Evolutionary conservation across 2,797 vertebrate species (phyloP).

Genomic region (Oryzias dopingdopingensis): DNA sequence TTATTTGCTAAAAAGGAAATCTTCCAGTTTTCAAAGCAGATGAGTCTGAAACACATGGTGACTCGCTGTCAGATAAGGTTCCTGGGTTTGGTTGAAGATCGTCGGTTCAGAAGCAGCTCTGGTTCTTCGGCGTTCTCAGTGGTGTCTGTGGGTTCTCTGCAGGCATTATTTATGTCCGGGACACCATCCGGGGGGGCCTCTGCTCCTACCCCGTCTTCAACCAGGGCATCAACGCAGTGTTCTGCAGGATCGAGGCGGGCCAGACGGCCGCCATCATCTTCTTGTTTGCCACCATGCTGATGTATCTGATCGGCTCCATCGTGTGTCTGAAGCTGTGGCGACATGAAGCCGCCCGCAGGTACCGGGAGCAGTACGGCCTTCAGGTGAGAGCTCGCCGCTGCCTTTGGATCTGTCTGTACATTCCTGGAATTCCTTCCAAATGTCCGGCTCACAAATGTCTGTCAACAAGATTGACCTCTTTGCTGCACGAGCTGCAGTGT

Average conservation of each 20-base stretch:
- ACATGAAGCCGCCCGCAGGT: slow-evolving; percentile 83
- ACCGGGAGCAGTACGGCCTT: slow-evolving; percentile 75
- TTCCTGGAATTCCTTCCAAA: slow-evolving; percentile 1
- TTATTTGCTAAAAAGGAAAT: too few species aligned
- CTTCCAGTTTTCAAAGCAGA: too few species aligned
- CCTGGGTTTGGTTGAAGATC: too few species aligned
- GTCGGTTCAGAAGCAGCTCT: too few species aligned
- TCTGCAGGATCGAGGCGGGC: slow-evolving; percentile 91
- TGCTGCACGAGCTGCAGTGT: not conserved
- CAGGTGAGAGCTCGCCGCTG: slow-evolving; percentile 75
- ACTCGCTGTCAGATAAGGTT: too few species aligned
- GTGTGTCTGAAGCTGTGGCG: slow-evolving; percentile 94
- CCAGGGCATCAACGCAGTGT: slow-evolving; percentile 83
- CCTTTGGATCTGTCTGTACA: not conserved
- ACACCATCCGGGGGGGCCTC: slow-evolving; percentile 90
- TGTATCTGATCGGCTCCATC: slow-evolving; percentile 88
- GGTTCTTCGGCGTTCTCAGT: too few species aligned
- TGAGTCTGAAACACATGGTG: too few species aligned
- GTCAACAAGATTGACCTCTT: not conserved
- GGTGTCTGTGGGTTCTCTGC: slow-evolving; percentile 2
- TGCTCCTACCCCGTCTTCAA: slow-evolving; percentile 90
- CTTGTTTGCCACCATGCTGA: slow-evolving; percentile 84
- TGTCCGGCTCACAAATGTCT: not conserved
- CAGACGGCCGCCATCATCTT: slow-evolving; percentile 95
- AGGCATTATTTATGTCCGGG: slow-evolving; percentile 90